phyloP scores from a whole-genome alignment of 2,797 vertebrate genomes.

The Hirundo rustica region DNA sequence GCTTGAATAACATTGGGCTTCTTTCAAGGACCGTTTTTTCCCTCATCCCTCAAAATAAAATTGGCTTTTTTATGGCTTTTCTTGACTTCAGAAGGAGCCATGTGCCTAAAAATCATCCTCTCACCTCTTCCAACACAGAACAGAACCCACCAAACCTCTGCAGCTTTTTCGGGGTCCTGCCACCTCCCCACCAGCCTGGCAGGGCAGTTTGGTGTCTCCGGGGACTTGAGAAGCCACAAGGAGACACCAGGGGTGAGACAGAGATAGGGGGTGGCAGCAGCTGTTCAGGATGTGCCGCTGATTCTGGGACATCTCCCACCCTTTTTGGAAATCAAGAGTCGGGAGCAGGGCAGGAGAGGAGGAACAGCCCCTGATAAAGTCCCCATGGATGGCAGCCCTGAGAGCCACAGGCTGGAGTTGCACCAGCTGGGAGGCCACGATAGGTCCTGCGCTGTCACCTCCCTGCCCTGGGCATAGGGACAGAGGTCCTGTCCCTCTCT shows the following conservation, averaged over 20 bases:
- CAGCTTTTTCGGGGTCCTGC: not conserved
- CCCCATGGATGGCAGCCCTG: not conserved
- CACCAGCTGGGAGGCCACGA: slow-evolving; percentile 52
- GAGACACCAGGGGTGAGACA: not conserved
- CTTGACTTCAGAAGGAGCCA: not conserved
- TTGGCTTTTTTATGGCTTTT: not conserved
- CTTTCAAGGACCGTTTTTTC: not conserved
- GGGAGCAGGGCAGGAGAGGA: not conserved
- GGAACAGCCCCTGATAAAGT: not conserved
- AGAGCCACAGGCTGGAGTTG: not conserved
- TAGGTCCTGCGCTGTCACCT: slow-evolving; percentile 29
- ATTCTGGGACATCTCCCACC: slow-evolving; percentile 43
- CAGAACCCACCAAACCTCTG: not conserved
- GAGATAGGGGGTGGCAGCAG: slow-evolving; percentile 45
- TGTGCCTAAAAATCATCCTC: not conserved
- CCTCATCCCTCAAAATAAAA: not conserved
- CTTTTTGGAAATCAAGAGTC: not conserved
- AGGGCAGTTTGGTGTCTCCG: not conserved
- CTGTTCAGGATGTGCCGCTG: slow-evolving; percentile 45
- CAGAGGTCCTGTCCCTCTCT: not conserved
- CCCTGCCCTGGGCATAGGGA: not conserved
- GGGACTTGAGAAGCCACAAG: not conserved
- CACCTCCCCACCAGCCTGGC: not conserved
- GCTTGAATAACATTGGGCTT: not conserved
- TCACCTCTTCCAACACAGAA: not conserved